phyloP scores from a whole-genome alignment of 2,888 invertebrate species.

The Caenorhabditis uteleia region DNA sequence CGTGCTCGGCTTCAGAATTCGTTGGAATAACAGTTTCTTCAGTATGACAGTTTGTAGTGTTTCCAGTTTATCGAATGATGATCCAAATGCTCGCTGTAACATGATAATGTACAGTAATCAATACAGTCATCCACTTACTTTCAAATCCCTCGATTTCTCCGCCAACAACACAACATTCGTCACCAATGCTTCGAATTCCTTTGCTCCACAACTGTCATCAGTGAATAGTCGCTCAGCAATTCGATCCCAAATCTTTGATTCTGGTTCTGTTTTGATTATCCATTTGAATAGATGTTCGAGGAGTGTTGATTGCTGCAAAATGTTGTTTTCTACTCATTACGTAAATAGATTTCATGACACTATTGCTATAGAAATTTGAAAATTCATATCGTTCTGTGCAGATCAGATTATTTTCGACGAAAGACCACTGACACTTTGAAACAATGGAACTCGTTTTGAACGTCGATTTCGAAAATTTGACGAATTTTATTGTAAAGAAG shows the following conservation, averaged over 20 bases:
- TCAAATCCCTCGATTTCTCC: not conserved
- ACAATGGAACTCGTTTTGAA: too few relatives aligned
- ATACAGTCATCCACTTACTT: not conserved
- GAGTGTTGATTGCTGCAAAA: slow-evolving; percentile 1
- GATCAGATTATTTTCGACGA: too few relatives aligned
- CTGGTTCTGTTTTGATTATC: slow-evolving; percentile 3
- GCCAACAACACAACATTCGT: slow-evolving; percentile 1
- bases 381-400: too few relatives aligned
- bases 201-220: slow-evolving; percentile 18
- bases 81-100: not conserved
- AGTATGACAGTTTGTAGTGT: not conserved
- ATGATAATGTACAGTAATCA: not conserved
- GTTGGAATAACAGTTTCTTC: slow-evolving; percentile 5
- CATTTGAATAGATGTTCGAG: slow-evolving; percentile 3
- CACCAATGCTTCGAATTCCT: slow-evolving; percentile 19
- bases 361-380: too few relatives aligned
- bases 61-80: not conserved
- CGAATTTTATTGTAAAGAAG: too few relatives aligned
- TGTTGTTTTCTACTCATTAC: too few relatives aligned
- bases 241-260: slow-evolving; percentile 20
- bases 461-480: too few relatives aligned
- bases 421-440: too few relatives aligned
- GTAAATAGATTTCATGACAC: too few relatives aligned
- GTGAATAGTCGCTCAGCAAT: slow-evolving; percentile 27
- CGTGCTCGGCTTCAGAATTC: not conserved